Conservation (phyloP, 2,888 invertebrate species). For the Diaphora mendica region DNA sequence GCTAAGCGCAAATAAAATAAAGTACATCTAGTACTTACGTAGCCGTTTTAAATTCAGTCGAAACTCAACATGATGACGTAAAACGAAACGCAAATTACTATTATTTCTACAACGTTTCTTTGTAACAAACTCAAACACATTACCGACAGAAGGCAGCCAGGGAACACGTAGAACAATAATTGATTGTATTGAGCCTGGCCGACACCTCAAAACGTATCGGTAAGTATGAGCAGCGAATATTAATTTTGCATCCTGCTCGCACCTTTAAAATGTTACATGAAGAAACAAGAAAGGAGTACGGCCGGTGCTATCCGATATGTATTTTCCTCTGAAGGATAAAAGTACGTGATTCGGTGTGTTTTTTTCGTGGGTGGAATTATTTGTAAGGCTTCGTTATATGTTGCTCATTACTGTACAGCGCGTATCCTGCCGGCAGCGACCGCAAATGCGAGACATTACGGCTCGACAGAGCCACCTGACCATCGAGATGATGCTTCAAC, state of each 20-base stretch:
- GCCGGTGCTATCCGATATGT: slow-evolving; percentile 82
- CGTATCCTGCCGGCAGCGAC: slow-evolving; percentile 82
- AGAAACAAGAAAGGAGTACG: slow-evolving; percentile 64
- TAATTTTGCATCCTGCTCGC: slow-evolving; percentile 68
- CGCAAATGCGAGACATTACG: slow-evolving; percentile 84
- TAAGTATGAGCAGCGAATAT: slow-evolving; percentile 67
- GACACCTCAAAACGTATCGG: slow-evolving; percentile 79
- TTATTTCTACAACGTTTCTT: slow-evolving; percentile 70
- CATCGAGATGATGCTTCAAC: slow-evolving; percentile 60
- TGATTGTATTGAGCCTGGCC: slow-evolving; percentile 81
- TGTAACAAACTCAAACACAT: slow-evolving; percentile 68
- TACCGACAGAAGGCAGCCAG: slow-evolving; percentile 79
- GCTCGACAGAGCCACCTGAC: slow-evolving; percentile 73
- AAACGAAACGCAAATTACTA: slow-evolving; percentile 65
- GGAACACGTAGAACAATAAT: slow-evolving; percentile 82
- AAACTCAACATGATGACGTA: slow-evolving; percentile 53
- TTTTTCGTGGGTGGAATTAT: slow-evolving; percentile 85
- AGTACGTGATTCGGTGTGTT: slow-evolving; percentile 85
- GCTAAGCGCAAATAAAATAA: slow-evolving; percentile 58
- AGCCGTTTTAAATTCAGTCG: slow-evolving; percentile 45
- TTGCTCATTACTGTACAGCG: slow-evolving; percentile 85
- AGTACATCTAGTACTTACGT: slow-evolving; percentile 43
- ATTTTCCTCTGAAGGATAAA: slow-evolving; percentile 84
- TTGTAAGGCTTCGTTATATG: slow-evolving; percentile 86
- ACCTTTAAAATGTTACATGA: slow-evolving; percentile 32